These are phyloP conservation scores for Myotis daubentonii DNA, from an alignment of 2,797 vertebrate species.

Conservation along the genomic window DNA sequence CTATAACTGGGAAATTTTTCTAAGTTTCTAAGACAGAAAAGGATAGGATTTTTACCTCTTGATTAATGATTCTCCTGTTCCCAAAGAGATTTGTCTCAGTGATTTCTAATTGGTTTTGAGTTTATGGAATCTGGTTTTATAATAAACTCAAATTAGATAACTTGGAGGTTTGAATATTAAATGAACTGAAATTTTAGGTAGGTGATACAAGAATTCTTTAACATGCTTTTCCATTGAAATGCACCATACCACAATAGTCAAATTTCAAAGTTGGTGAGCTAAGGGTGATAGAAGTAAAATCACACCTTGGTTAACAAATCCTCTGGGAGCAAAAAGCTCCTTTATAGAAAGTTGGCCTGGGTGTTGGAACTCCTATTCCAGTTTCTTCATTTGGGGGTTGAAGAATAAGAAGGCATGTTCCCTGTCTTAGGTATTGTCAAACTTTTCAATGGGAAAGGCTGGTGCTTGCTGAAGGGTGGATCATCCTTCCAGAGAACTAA, in stretches of 20 bases:
- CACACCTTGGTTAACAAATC: slow-evolving; percentile 9
- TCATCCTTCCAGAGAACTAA: background rate
- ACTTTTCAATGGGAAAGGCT: background rate
- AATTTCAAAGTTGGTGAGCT: slow-evolving; percentile 49
- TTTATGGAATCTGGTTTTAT: slow-evolving; percentile 50
- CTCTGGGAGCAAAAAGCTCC: slow-evolving; percentile 11
- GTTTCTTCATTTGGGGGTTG: slow-evolving; percentile 11
- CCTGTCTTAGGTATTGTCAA: background rate
- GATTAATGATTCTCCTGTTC: slow-evolving; percentile 55
- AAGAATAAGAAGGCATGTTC: background rate
- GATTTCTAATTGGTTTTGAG: slow-evolving; percentile 59
- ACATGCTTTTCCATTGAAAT: slow-evolving; percentile 6
- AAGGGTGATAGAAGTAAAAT: slow-evolving; percentile 42
- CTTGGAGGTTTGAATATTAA: slow-evolving; percentile 52
- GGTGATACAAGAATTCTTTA: slow-evolving; percentile 9
- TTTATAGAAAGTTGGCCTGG: background rate
- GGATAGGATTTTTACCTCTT: slow-evolving; percentile 11
- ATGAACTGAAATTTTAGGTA: slow-evolving; percentile 56
- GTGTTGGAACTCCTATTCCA: background rate
- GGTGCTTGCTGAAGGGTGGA: background rate
- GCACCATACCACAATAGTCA: background rate
- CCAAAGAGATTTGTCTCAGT: slow-evolving; percentile 45
- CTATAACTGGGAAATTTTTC: slow-evolving; percentile 38
- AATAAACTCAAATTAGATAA: slow-evolving; percentile 63
- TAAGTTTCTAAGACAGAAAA: background rate